phyloP scores from a whole-genome alignment of 2,797 vertebrate genomes.

The Trachops cirrhosus region DNA sequence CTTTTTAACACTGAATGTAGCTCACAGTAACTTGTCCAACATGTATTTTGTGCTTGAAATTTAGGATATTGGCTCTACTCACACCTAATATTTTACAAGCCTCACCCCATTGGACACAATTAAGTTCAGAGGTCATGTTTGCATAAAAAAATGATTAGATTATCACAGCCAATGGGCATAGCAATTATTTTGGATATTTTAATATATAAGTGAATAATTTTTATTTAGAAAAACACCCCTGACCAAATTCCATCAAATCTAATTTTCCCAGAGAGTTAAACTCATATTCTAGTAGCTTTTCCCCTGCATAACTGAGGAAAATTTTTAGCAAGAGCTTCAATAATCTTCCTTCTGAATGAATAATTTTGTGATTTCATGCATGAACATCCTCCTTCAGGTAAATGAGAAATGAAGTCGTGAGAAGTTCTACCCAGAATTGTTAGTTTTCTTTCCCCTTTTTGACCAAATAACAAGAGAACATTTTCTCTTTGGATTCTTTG shows the following conservation, averaged over 20 bases:
- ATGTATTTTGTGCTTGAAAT: slow-evolving; percentile 41
- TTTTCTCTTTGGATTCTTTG: neutral
- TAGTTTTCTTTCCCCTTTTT: neutral
- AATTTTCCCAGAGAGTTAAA: slow-evolving; percentile 43
- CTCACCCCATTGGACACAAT: neutral
- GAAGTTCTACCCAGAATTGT: neutral
- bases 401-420: neutral
- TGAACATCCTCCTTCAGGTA: neutral
- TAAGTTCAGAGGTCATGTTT: slow-evolving; percentile 18
- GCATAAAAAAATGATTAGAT: slow-evolving; percentile 23
- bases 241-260: slow-evolving; percentile 46
- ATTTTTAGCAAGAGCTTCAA: slow-evolving; percentile 8
- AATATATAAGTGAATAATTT: slow-evolving; percentile 12
- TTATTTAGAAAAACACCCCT: slow-evolving; percentile 40
- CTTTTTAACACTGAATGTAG: neutral
- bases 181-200: slow-evolving; percentile 47
- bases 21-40: neutral
- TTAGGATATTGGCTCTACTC: neutral
- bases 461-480: neutral
- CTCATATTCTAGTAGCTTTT: neutral
- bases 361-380: slow-evolving; percentile 23
- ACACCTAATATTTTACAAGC: slow-evolving; percentile 2
- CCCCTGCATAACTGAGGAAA: neutral
- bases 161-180: slow-evolving; percentile 39
- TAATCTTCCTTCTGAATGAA: slow-evolving; percentile 35